phyloP scores from a whole-genome alignment of 1,140 invertebrate genomes.

The Trichoplusia ni region DNA sequence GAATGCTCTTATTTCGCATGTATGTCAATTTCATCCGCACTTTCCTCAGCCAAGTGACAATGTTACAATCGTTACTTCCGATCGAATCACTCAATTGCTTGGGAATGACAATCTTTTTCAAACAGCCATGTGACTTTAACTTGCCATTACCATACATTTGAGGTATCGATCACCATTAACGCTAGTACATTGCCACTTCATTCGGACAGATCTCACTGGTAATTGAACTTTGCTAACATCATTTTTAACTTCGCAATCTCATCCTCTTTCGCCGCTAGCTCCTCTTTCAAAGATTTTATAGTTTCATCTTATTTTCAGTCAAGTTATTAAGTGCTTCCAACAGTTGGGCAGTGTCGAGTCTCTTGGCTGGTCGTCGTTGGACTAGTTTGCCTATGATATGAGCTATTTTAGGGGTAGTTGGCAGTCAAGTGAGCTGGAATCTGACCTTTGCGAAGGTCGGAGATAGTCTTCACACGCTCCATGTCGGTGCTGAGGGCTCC shows the following conservation, averaged over 20 bases:
- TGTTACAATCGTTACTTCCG: no score
- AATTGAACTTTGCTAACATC: slow-evolving; percentile 60
- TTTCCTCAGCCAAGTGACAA: no score
- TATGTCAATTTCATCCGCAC: no score
- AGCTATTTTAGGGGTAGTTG: slow-evolving; percentile 80
- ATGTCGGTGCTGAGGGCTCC: slow-evolving; percentile 86
- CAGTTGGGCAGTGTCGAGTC: slow-evolving; percentile 77
- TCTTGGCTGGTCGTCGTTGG: slow-evolving; percentile 63
- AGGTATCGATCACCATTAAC: slow-evolving; percentile 3
- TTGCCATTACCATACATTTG: no score
- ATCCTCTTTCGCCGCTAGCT: slow-evolving; percentile 80
- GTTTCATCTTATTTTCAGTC: slow-evolving; percentile 76
- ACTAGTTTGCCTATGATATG: slow-evolving; percentile 82
- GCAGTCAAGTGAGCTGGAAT: slow-evolving; percentile 77
- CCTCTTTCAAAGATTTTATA: slow-evolving; percentile 66
- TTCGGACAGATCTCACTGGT: slow-evolving; percentile 5
- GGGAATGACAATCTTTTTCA: no score
- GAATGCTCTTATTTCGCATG: no score
- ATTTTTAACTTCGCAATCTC: slow-evolving; percentile 81
- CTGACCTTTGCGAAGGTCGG: slow-evolving; percentile 78
- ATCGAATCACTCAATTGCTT: no score
- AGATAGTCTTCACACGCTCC: slow-evolving; percentile 85
- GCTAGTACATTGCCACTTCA: background rate
- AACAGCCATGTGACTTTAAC: no score
- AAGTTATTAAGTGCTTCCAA: slow-evolving; percentile 70